Base-by-base conservation (phyloP, 2,797 vertebrate species). In the Clamator glandarius region DNA sequence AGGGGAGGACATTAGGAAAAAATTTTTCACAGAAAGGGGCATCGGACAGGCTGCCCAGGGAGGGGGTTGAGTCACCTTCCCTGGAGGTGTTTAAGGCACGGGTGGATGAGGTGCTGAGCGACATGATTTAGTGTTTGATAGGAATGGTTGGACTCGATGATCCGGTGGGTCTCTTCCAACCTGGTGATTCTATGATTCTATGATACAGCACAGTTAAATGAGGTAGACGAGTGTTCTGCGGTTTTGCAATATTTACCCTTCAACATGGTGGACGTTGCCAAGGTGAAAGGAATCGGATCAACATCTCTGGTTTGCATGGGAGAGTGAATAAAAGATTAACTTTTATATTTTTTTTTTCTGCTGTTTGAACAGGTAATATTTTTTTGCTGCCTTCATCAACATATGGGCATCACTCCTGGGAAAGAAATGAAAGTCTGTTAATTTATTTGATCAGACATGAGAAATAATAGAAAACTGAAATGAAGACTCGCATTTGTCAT, bases 401-500 rank as follows among this genome's bases (percentile, higher is more conserved):
- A 92, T 94, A 93, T 33, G 36, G 63, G 84, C 88, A 96, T 95
- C 93, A 96, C 95, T 96, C 79, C 64, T 93, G 93, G 92, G 91
- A 95, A 96, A 93, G 88, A 95, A 97, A 97, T 90, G 89, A 79
- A 96, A 95, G 79, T 84, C 83, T 95, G 84, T 84, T 96, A 96
- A 97, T 97, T 96, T 97, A 97, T 97, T 95, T 96, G 91, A 96
- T 97, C 92, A 96, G 95, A 95, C 93, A 92, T 96, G 94, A 97
- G 95, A 96, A 96, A 97, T 92, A 96, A 96, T 82, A 91, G 94
- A 89, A 97, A 96, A 94, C 90, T 92, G 95, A 97, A 97, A 92
- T 0, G 8, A 85, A 97, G 85, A 82, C 86, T 95, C 17, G 0
- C 74, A 96, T 96, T 95, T 96, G 86, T 95, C 83, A 84, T 92